These are phyloP conservation scores for Vanessa cardui DNA, from an alignment of 2,888 invertebrate genomes.

Conservation along the genomic window DNA sequence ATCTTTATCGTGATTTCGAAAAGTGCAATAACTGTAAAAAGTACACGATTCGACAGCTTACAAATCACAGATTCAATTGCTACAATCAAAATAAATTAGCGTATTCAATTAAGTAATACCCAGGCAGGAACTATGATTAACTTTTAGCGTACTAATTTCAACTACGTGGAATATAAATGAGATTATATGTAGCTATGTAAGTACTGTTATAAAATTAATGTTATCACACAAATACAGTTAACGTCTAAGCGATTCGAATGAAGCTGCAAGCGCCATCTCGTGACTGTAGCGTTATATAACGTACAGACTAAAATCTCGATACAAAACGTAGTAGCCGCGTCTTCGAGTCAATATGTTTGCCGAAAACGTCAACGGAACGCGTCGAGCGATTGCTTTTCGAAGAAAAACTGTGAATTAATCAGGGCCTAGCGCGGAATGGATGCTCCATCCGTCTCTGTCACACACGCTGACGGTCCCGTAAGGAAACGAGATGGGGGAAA, in stretches of 20 bases:
- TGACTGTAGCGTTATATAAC: not conserved
- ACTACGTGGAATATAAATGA: too few species aligned
- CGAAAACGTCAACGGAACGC: conserved; percentile 67
- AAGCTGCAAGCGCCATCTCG: conserved; percentile 1
- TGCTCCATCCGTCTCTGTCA: conserved; percentile 70
- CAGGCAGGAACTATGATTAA: too few species aligned
- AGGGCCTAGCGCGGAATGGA: conserved; percentile 64
- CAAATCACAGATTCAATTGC: too few species aligned
- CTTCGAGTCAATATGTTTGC: conserved; percentile 56
- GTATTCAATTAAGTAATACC: too few species aligned
- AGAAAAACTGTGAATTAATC: conserved; percentile 79
- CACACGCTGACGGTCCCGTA: conserved; percentile 47
- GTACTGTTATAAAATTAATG: too few species aligned
- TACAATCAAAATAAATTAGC: too few species aligned
- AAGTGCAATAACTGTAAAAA: too few species aligned
- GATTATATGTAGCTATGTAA: too few species aligned
- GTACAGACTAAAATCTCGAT: not conserved
- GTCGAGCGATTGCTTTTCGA: conserved; percentile 66
- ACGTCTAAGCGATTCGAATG: not conserved
- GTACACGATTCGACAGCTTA: too few species aligned
- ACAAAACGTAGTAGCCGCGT: conserved; percentile 20
- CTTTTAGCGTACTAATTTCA: too few species aligned
- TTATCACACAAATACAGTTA: not conserved
- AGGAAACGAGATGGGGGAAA: conserved; percentile 53
- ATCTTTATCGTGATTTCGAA: too few species aligned